These are phyloP conservation scores for Agapetus fuscipes DNA, from an alignment of 2,888 invertebrate genomes.

Conservation along the genomic window DNA sequence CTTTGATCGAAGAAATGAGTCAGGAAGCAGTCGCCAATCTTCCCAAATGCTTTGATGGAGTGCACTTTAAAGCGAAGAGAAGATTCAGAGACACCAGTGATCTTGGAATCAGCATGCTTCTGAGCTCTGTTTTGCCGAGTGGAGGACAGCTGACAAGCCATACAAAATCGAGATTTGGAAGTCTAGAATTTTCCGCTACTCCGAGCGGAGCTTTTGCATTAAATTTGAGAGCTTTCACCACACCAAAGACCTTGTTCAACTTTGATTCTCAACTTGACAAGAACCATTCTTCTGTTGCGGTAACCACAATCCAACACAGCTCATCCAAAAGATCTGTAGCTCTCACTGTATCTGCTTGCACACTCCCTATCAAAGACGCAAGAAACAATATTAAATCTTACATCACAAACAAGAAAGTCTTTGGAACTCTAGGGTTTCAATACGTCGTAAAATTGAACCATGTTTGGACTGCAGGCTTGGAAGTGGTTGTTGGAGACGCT, in stretches of 20 bases:
- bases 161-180: conserved; percentile 32
- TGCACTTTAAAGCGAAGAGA: conserved; percentile 35
- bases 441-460: too few relatives aligned
- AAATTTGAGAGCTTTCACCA: conserved; percentile 24
- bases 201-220: conserved; percentile 42
- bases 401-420: too few relatives aligned
- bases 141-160: conserved; percentile 38
- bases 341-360: too few relatives aligned
- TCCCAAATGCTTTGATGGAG: conserved; percentile 44
- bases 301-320: conserved; percentile 1
- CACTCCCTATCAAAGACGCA: too few relatives aligned
- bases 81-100: conserved; percentile 33
- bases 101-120: conserved; percentile 36
- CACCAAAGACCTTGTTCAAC: neutral
- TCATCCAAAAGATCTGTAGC: conserved; percentile 2
- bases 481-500: too few relatives aligned
- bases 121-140: conserved; percentile 42
- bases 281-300: conserved; percentile 2
- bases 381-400: too few relatives aligned
- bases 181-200: conserved; percentile 33
- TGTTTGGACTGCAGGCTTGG: too few relatives aligned
- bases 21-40: conserved; percentile 14
- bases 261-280: conserved; percentile 5
- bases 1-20: conserved; percentile 7
- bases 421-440: too few relatives aligned